Conservation (phyloP, 2,797 vertebrate genomes). For the Liparis tanakae region DNA sequence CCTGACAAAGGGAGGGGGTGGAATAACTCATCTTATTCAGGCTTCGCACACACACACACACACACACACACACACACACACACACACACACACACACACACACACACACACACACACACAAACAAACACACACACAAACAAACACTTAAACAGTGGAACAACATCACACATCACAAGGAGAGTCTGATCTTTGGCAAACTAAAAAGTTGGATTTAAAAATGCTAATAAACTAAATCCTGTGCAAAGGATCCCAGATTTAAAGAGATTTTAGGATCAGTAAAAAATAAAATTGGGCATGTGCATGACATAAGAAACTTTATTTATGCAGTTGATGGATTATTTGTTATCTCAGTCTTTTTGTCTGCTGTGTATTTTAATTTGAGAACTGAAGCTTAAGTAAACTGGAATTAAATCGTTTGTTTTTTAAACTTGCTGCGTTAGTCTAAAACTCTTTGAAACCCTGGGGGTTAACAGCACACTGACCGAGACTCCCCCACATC, state of each 20-base stretch:
- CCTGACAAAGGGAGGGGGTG: conserved; percentile 48
- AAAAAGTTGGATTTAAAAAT: background rate
- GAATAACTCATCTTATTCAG: conserved; percentile 37
- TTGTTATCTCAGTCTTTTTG: background rate
- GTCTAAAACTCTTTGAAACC: conserved; percentile 60
- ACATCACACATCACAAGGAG: conserved; percentile 1
- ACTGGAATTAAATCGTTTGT: conserved; percentile 55
- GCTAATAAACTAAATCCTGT: background rate
- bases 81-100: conserved; percentile 24
- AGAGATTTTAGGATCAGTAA: background rate
- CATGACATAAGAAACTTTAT: background rate
- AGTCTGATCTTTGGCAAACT: background rate
- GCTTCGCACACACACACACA: conserved; percentile 23
- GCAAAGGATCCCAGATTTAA: background rate
- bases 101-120: conserved; percentile 25
- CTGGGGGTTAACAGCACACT: conserved; percentile 66
- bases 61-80: conserved; percentile 28
- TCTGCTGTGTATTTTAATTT: background rate
- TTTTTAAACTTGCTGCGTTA: conserved; percentile 53
- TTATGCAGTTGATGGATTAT: background rate
- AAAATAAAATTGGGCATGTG: background rate
- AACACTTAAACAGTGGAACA: conserved; percentile 15
- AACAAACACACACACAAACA: conserved; percentile 24
- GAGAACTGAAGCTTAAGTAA: conserved; percentile 18
- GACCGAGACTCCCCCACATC: conserved; percentile 51